Conservation (phyloP, 2,888 invertebrate genomes). For the Lithophane semibrunnea region DNA sequence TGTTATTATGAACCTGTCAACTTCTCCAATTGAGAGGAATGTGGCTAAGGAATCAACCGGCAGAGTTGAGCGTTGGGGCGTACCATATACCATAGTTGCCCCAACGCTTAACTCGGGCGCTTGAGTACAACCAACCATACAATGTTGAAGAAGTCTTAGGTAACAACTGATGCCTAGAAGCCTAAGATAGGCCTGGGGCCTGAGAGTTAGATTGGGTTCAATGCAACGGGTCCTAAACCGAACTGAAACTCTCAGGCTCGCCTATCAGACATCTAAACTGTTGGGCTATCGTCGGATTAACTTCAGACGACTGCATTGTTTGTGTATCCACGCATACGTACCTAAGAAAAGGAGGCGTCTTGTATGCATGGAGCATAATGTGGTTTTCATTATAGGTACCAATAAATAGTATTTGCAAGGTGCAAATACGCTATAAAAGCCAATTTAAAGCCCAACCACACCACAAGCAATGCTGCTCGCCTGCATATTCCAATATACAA, state of each 20-base stretch:
- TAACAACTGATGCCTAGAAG: no score
- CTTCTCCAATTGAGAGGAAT: background rate
- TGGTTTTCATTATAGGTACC: slow-evolving; percentile 5
- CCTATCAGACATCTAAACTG: background rate
- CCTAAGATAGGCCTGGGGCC: no score
- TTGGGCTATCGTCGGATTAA: background rate
- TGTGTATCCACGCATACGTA: background rate
- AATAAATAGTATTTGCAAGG: slow-evolving; percentile 31
- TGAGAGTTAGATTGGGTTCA: background rate
- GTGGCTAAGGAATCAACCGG: background rate
- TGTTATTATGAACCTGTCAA: background rate
- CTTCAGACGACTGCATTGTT: background rate
- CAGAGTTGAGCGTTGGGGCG: no score
- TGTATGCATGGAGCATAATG: slow-evolving; percentile 1
- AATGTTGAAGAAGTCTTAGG: no score
- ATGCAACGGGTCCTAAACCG: no score
- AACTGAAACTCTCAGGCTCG: background rate
- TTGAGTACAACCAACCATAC: no score
- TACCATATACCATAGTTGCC: no score
- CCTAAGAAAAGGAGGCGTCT: background rate
- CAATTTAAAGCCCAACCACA: slow-evolving; percentile 35
- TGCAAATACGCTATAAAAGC: slow-evolving; percentile 37
- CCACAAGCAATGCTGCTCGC: slow-evolving; percentile 10
- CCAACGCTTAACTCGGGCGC: no score
- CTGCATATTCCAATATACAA: slow-evolving; percentile 26